Evolutionary conservation across 1,140 invertebrate species (phyloP).

Genomic region (Akabosia matsudoensis): DNA sequence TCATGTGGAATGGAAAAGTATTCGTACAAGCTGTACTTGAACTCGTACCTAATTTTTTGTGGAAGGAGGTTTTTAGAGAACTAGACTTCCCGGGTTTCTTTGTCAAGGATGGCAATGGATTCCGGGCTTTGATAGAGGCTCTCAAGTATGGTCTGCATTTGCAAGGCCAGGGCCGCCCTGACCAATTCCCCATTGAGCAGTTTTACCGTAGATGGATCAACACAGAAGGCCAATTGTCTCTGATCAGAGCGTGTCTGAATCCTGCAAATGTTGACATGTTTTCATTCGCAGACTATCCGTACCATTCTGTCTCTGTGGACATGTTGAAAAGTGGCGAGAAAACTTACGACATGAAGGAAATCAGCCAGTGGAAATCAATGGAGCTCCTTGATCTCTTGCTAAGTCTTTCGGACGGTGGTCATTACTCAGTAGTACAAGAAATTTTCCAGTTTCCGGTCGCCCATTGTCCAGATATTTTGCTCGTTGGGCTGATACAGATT

Average conservation of each 20-base stretch:
- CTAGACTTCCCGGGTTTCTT: slow-evolving; percentile 86
- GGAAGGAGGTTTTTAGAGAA: slow-evolving; percentile 87
- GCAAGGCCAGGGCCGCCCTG: slow-evolving; percentile 63
- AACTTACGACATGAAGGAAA: slow-evolving; percentile 77
- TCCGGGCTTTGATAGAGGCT: slow-evolving; percentile 75
- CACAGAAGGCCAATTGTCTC: slow-evolving; percentile 81
- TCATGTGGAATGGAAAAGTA: slow-evolving; percentile 88
- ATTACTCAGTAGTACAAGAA: slow-evolving; percentile 77
- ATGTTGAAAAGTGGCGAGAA: slow-evolving; percentile 87
- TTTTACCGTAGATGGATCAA: slow-evolving; percentile 90
- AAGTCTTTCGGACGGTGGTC: slow-evolving; percentile 78
- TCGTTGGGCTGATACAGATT: slow-evolving; percentile 74
- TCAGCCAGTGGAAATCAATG: slow-evolving; percentile 84
- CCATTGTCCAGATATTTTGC: slow-evolving; percentile 88
- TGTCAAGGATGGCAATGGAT: slow-evolving; percentile 77
- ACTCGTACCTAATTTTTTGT: slow-evolving; percentile 76
- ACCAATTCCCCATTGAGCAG: slow-evolving; percentile 81
- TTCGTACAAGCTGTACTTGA: slow-evolving; percentile 89
- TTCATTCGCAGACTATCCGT: slow-evolving; percentile 87
- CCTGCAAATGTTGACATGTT: slow-evolving; percentile 79
- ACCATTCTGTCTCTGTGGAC: slow-evolving; percentile 78
- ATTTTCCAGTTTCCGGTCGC: slow-evolving; percentile 87
- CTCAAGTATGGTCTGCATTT: slow-evolving; percentile 73
- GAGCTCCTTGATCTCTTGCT: slow-evolving; percentile 85
- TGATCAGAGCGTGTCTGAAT: slow-evolving; percentile 80